Conservation (phyloP, 1,140 invertebrate species). For the Popillia japonica region DNA sequence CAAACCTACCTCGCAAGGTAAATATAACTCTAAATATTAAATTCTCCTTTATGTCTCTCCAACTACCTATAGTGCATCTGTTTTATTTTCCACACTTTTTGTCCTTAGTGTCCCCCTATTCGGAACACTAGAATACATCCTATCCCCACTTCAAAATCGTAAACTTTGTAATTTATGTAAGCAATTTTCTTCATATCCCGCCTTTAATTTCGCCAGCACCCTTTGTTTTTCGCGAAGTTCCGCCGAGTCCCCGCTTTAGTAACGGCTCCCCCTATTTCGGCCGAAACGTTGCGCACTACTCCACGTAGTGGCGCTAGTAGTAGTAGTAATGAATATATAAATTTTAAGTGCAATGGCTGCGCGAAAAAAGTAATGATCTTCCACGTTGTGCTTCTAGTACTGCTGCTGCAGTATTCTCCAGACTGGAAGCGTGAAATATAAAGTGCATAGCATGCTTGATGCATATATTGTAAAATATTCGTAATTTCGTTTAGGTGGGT, state of each 20-base stretch:
- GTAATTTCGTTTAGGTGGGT: too few species aligned
- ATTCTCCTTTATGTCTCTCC: too few species aligned
- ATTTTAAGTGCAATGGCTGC: background rate
- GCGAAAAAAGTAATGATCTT: constrained; percentile 1
- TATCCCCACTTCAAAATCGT: background rate
- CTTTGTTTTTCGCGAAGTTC: background rate
- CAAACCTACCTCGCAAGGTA: background rate
- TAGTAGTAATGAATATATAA: background rate
- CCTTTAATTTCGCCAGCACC: background rate
- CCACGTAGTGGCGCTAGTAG: background rate
- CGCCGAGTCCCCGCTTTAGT: background rate
- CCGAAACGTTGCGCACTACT: background rate
- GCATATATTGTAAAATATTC: too few species aligned
- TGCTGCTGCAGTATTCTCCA: too few species aligned
- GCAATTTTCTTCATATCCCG: constrained; percentile 4
- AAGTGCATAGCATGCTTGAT: background rate
- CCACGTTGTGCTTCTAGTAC: background rate
- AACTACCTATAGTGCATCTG: too few species aligned
- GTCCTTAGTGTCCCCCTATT: too few species aligned
- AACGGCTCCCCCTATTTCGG: background rate
- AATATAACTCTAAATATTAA: background rate
- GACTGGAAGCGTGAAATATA: background rate
- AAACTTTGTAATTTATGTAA: background rate
- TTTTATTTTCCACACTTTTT: too few species aligned
- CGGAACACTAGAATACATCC: too few species aligned